A percentile compares a stretch with the other conserved stretches of the same genome.
Conservation (phyloP, 1,140 invertebrate genomes). For the Zelostemma sp. region DNA sequence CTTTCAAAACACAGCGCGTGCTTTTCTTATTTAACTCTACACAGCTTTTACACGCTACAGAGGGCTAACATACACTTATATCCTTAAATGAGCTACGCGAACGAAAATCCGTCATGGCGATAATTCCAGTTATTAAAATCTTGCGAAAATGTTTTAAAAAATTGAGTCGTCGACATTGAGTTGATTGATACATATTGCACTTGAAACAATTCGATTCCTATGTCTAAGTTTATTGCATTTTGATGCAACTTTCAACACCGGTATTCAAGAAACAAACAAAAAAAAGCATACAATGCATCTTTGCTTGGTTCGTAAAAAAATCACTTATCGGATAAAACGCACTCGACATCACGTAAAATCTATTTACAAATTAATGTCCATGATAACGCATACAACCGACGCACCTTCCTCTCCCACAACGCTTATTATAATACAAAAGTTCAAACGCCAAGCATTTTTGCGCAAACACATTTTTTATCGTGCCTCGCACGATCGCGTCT, state of each 20-base stretch:
- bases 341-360: neutral
- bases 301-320: neutral
- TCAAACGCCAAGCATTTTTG: neutral
- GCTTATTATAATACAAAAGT: constrained; percentile 1
- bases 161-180: neutral
- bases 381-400: neutral
- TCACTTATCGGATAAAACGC: neutral
- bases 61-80: constrained; percentile 40
- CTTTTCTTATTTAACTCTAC: constrained; percentile 27
- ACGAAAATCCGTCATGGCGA: constrained; percentile 32
- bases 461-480: neutral
- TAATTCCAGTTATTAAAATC: constrained; percentile 24
- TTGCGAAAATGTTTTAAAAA: neutral
- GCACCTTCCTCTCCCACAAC: neutral
- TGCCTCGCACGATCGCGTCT: constrained; percentile 2
- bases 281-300: neutral
- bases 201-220: neutral
- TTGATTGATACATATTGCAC: neutral
- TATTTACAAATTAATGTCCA: constrained; percentile 27
- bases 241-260: neutral
- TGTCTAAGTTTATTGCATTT: neutral
- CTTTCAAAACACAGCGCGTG: constrained; percentile 35
- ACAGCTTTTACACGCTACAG: constrained; percentile 41
- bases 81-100: constrained; percentile 36
- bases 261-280: neutral